Evolutionary conservation across 2,113 vertebrate species (phyloP).

Genomic region (Chamaetylas fuelleborni): DNA sequence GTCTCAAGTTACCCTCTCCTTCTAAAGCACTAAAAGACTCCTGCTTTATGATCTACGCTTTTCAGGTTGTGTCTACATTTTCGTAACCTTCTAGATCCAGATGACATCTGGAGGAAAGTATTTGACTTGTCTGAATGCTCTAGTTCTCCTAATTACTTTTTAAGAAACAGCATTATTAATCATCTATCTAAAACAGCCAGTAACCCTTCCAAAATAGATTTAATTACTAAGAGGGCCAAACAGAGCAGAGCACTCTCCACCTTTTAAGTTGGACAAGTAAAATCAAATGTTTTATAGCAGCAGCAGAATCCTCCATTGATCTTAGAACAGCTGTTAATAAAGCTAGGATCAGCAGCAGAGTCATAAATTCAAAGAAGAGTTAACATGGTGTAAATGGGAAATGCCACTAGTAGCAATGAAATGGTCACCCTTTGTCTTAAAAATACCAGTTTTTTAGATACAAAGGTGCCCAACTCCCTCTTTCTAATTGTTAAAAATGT

Average conservation of each 20-base stretch:
- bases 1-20: neutral
- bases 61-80: neutral
- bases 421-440: neutral
- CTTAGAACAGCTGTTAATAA: constrained; percentile 44
- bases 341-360: neutral
- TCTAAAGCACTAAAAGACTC: neutral
- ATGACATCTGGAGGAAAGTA: constrained; percentile 1
- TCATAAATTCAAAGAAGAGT: neutral
- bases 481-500: neutral
- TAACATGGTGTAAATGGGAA: neutral
- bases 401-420: neutral
- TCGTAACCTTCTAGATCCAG: neutral
- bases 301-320: constrained; percentile 28
- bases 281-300: constrained; percentile 30
- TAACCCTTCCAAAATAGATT: constrained; percentile 30
- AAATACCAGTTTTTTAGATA: neutral
- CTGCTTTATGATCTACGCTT: neutral
- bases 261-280: constrained; percentile 30
- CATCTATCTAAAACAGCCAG: neutral
- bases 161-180: constrained; percentile 24
- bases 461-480: neutral
- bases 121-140: neutral
- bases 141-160: constrained; percentile 38
- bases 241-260: neutral
- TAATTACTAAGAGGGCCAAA: constrained; percentile 40